These are phyloP conservation scores for Agelas oroides DNA, from an alignment of 37 sponge, comb jelly and placozoan genomes.

Conservation along the genomic window DNA sequence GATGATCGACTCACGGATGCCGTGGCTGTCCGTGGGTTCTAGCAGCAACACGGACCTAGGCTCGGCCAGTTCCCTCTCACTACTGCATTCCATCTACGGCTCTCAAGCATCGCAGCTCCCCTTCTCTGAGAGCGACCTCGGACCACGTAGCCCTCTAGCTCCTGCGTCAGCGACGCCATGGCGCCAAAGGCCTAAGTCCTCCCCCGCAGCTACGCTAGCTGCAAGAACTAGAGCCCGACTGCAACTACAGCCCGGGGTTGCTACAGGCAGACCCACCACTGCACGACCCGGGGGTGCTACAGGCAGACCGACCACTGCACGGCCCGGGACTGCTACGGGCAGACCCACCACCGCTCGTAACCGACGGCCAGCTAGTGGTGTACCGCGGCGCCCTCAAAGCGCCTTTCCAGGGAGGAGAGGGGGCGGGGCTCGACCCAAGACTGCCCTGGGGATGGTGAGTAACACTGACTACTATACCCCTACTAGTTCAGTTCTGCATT, in stretches of 20 bases:
- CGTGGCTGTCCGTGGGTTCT: constrained; percentile 6
- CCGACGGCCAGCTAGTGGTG: neutral
- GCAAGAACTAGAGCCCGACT: constrained; percentile 10
- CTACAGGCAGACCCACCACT: neutral
- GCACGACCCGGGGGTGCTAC: neutral
- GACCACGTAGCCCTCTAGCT: neutral
- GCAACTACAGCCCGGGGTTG: too few species aligned
- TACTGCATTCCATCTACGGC: constrained; percentile 80
- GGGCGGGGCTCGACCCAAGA: constrained; percentile 28
- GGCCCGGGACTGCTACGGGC: too few species aligned
- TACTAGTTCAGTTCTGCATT: neutral
- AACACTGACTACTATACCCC: neutral
- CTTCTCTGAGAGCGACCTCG: constrained; percentile 16
- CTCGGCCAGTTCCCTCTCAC: constrained; percentile 38
- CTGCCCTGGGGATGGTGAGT: constrained; percentile 37
- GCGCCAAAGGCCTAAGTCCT: constrained; percentile 59
- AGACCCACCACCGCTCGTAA: neutral
- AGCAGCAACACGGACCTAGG: constrained; percentile 20
- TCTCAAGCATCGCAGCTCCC: constrained; percentile 65
- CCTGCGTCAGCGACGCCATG: neutral
- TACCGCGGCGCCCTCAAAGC: constrained; percentile 15
- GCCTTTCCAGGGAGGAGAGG: neutral
- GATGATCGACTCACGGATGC: constrained; percentile 8
- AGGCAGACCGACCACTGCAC: neutral
- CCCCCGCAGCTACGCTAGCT: constrained; percentile 31